phyloP scores from a whole-genome alignment of 2,888 invertebrate species.

The Drosophila nr. fundita region DNA sequence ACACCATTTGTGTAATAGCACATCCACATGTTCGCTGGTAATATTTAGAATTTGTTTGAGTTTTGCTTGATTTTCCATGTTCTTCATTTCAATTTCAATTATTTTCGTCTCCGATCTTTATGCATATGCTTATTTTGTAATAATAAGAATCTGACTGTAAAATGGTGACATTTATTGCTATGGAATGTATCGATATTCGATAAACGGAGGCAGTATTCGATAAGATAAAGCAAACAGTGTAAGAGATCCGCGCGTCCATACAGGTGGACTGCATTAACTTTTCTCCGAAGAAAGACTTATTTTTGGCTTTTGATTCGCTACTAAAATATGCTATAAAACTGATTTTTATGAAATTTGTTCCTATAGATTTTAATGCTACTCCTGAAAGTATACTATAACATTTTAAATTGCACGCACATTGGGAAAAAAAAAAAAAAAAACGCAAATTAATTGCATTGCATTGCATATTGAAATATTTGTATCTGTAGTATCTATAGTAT shows the following conservation, averaged over 20 bases:
- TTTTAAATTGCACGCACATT: neutral
- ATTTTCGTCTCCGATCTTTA: neutral
- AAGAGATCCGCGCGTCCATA: too few relatives aligned
- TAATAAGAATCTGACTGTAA: too few relatives aligned
- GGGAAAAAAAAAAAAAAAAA: neutral
- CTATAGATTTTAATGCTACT: neutral
- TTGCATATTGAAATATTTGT: neutral
- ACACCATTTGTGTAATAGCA: slow-evolving; percentile 77
- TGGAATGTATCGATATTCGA: too few relatives aligned
- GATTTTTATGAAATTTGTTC: neutral
- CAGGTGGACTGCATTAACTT: neutral
- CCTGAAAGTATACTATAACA: neutral
- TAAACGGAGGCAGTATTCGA: too few relatives aligned
- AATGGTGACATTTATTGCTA: too few relatives aligned
- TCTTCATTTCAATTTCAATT: neutral
- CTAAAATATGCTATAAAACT: neutral
- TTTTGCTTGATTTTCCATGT: slow-evolving; percentile 49
- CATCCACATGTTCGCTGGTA: slow-evolving; percentile 69
- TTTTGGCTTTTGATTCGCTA: neutral
- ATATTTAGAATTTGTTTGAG: slow-evolving; percentile 64
- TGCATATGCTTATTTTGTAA: too few relatives aligned
- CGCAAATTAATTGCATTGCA: neutral
- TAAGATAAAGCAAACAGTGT: too few relatives aligned
- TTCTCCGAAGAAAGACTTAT: neutral
- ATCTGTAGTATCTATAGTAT: neutral